Base-by-base conservation (phyloP, 2,888 invertebrate species). In the Melinaea menophilus region DNA sequence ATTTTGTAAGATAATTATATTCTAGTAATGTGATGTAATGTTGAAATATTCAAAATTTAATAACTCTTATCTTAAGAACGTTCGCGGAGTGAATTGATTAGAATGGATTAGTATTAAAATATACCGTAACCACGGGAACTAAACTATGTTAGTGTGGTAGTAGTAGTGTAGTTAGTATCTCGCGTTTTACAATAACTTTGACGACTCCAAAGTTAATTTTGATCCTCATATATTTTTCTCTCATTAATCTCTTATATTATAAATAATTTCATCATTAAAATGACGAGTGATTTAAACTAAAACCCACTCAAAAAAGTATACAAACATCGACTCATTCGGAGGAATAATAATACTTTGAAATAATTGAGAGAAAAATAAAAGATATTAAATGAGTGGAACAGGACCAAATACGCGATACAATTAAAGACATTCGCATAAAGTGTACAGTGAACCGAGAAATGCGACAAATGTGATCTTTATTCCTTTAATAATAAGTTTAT, bases 361-460 rank as follows among this genome's bases (percentile, higher is more conserved):
- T 41, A 41, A 61, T 57, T 47, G 59, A 55, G 59, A 9, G 47
- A 63, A 63, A 66, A 66, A 62, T 55, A 66, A 62, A 62, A 61
- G 54, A 58, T 62, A 62, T 65, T 62, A 66, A 68, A 68, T 70
- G 69, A 71, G 67, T 63, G 66, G 65, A 68, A 60, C 65, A 58
- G 62, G 47, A 61, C 70, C 63, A 68, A 68, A 71, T 66, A 67
- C 69, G 68, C 57, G 66, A 67, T 64, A 71, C 70, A 70, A 70
- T 69, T 68, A 71, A 67, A 65, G 58, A 56, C 54, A 63, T 58
- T 66, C 63, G 62, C 55, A 66, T 65, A 66, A 69, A 69, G 58
- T 59, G 66, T 70, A 69, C 63, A 58, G 55, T 54, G 55, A 45
- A 56, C 61, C 41, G 31, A 9, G 4, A 58, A 62, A 58, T 62